Percentiles rank a stretch among this genome's conserved stretches.
Conservation (phyloP, 1,140 invertebrate genomes). For the Drosophila pruinosa region DNA sequence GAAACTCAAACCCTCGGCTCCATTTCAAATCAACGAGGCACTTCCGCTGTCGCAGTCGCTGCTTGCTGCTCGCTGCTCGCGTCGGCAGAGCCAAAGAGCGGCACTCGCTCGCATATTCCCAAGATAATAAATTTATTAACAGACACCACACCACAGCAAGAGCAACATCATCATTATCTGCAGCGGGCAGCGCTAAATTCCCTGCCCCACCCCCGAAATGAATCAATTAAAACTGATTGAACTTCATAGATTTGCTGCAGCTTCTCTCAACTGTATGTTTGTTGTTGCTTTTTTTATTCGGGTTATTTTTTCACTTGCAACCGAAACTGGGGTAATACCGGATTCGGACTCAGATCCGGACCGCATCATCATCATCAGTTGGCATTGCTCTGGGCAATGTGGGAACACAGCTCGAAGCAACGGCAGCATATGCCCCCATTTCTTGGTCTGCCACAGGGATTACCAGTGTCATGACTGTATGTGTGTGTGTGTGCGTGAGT, state of each 20-base stretch:
- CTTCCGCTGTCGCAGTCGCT: constrained; percentile 48
- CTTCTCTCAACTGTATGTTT: neutral
- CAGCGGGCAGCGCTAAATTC: constrained; percentile 24
- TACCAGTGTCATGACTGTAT: constrained; percentile 14
- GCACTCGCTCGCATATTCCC: constrained; percentile 54
- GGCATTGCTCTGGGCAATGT: constrained; percentile 12
- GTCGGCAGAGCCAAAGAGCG: neutral
- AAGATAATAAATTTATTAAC: constrained; percentile 82
- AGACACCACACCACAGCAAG: constrained; percentile 18
- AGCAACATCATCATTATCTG: constrained; percentile 64
- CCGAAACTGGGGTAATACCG: constrained; percentile 67
- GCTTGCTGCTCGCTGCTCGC: neutral
- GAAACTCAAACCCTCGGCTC: constrained; percentile 30
- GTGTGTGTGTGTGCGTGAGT: constrained; percentile 2
- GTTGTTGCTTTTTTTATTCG: neutral
- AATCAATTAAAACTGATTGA: constrained; percentile 82
- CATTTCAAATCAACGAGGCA: constrained; percentile 73
- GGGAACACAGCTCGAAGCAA: constrained; percentile 16
- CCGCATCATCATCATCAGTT: constrained; percentile 38
- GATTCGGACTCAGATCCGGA: constrained; percentile 24
- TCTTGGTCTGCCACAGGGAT: constrained; percentile 57
- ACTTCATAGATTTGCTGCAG: constrained; percentile 64
- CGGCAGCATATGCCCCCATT: constrained; percentile 65
- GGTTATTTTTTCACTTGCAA: constrained; percentile 19
- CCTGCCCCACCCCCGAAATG: constrained; percentile 48